A percentile compares a stretch with the other conserved stretches of the same genome.
phyloP scores from a whole-genome alignment of 1,140 invertebrate genomes.

The Drosophila pruinosa region DNA sequence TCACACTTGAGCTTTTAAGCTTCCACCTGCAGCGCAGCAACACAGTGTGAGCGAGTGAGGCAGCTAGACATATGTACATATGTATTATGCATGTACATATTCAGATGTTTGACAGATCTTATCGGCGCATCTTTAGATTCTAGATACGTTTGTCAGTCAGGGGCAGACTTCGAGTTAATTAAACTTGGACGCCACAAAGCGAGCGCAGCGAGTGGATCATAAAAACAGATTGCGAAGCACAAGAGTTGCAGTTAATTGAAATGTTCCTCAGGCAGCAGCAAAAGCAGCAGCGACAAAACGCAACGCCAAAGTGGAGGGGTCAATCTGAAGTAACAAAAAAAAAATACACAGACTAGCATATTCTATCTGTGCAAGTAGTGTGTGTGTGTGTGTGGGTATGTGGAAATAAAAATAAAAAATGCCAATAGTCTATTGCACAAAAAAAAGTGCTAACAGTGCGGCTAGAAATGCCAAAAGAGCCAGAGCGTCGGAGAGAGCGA shows the following conservation, averaged over 20 bases:
- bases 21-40: conserved; percentile 45
- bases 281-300: conserved; percentile 63
- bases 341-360: background rate
- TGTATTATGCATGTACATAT: too few species aligned
- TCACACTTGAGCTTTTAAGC: conserved; percentile 30
- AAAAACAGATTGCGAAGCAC: conserved; percentile 68
- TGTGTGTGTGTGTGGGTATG: conserved; percentile 23
- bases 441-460: conserved; percentile 33
- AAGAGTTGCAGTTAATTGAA: conserved; percentile 83
- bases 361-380: background rate
- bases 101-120: conserved; percentile 59
- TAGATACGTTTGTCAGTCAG: conserved; percentile 72
- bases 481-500: background rate
- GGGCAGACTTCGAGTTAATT: conserved; percentile 73
- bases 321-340: conserved; percentile 51
- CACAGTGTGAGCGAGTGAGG: conserved; percentile 23
- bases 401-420: conserved; percentile 49
- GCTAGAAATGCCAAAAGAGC: conserved; percentile 33
- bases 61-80: background rate
- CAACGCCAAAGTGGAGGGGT: conserved; percentile 56
- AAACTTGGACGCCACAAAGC: conserved; percentile 57
- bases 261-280: conserved; percentile 58
- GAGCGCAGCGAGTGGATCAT: conserved; percentile 52
- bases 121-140: conserved; percentile 64
- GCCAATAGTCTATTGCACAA: conserved; percentile 48